These are phyloP conservation scores for Catostomus latipinnis DNA, from an alignment of 2,797 vertebrate genomes.

Conservation along the genomic window DNA sequence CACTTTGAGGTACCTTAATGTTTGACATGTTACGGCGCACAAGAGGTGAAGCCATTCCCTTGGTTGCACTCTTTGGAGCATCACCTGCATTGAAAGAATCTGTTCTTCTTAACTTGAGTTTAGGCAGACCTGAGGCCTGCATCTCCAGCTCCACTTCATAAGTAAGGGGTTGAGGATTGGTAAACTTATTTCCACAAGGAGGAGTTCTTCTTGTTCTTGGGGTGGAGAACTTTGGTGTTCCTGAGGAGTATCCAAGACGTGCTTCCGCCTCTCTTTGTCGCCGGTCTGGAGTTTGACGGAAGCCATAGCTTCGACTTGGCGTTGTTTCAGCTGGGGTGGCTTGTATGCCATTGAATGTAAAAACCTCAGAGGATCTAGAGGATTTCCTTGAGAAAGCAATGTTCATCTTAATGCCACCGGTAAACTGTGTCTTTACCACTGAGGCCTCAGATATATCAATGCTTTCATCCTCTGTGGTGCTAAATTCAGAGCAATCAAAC, in stretches of 20 bases:
- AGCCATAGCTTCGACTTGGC: conserved; percentile 70
- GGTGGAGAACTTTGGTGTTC: conserved; percentile 65
- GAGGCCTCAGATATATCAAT: conserved; percentile 72
- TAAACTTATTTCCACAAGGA: conserved; percentile 22
- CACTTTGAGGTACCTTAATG: conserved; percentile 62
- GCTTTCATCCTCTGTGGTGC: conserved; percentile 68
- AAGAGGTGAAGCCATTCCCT: conserved; percentile 56
- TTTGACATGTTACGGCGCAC: conserved; percentile 19
- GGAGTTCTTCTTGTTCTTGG: conserved; percentile 61
- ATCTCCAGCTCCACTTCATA: conserved; percentile 92
- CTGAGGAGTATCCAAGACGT: conserved; percentile 73
- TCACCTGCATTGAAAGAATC: conserved; percentile 73
- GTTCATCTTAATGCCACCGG: conserved; percentile 71
- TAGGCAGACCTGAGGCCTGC: conserved; percentile 89
- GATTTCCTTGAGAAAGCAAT: conserved; percentile 71
- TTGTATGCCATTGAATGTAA: conserved; percentile 57
- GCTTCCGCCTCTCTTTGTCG: conserved; percentile 82
- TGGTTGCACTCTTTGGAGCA: conserved; percentile 53
- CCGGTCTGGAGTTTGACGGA: conserved; percentile 82
- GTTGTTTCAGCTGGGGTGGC: conserved; percentile 15
- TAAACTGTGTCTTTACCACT: conserved; percentile 69
- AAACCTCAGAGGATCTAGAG: conserved; percentile 56
- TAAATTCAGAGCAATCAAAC: conserved; percentile 65
- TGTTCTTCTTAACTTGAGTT: conserved; percentile 85
- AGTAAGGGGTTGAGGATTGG: conserved; percentile 65